Percentiles rank a stretch among this genome's conserved stretches.
Conservation (phyloP, 2,797 vertebrate genomes). For the Xenops minutus region DNA sequence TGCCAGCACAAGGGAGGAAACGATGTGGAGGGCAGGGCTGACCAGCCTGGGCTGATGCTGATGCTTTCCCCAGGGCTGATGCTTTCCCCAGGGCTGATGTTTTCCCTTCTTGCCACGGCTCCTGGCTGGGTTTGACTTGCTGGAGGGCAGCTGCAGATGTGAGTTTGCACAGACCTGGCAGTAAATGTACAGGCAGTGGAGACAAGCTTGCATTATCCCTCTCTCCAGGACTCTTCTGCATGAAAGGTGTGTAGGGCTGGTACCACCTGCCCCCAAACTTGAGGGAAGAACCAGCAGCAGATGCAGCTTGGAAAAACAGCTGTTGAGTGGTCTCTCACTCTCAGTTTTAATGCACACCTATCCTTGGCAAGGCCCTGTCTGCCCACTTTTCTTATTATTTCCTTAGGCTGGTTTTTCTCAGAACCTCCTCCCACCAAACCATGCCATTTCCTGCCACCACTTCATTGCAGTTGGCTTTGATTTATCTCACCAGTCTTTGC, state of each 20-base stretch:
- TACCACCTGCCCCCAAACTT: not conserved
- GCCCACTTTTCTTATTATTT: not conserved
- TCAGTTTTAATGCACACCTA: not conserved
- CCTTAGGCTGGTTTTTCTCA: not conserved
- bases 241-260: not conserved
- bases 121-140: not conserved
- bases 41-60: not conserved
- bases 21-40: accelerated
- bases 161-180: not conserved
- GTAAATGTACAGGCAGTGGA: not conserved
- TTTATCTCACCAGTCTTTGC: not conserved
- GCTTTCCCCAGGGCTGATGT: too few species aligned
- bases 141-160: not conserved
- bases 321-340: not conserved
- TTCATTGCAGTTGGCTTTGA: not conserved
- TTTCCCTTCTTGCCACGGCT: not conserved
- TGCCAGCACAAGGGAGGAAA: not conserved
- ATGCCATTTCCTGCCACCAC: not conserved
- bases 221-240: not conserved
- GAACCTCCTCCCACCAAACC: not conserved
- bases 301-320: not conserved
- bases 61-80: too few species aligned
- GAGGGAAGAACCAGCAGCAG: not conserved
- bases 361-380: not conserved
- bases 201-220: not conserved